phyloP scores from a whole-genome alignment of 2,888 invertebrate genomes.

The Chrysotoxum bicinctum region DNA sequence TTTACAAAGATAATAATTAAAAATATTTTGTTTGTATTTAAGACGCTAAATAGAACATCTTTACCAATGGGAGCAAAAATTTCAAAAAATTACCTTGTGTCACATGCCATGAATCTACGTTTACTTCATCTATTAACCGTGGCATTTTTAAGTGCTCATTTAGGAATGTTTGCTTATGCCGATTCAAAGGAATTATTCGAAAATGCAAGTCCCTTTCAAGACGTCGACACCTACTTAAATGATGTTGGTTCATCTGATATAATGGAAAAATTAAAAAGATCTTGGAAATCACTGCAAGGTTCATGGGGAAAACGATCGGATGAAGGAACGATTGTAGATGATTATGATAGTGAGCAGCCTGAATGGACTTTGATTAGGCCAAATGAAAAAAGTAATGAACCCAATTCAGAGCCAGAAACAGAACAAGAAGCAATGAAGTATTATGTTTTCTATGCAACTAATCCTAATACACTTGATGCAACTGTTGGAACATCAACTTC shows the following conservation, averaged over 20 bases:
- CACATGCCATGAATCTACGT: background rate
- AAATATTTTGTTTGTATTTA: background rate
- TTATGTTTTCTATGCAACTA: conserved; percentile 73
- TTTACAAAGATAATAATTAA: too few relatives aligned
- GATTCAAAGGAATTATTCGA: background rate
- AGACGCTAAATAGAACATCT: background rate
- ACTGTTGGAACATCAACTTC: conserved; percentile 12
- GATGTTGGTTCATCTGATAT: conserved; percentile 33
- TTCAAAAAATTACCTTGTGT: background rate
- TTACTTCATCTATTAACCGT: background rate
- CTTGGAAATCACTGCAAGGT: conserved; percentile 86
- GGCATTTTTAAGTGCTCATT: background rate
- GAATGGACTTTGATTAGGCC: conserved; percentile 71
- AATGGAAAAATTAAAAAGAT: conserved; percentile 81
- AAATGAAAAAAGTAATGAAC: conserved; percentile 13
- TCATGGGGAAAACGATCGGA: conserved; percentile 87
- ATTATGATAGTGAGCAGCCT: conserved; percentile 68
- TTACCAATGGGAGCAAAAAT: background rate
- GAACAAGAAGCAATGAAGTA: conserved; percentile 71
- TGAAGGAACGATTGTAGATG: conserved; percentile 75
- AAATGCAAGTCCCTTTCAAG: background rate
- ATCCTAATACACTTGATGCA: conserved; percentile 60
- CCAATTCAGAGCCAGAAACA: conserved; percentile 54
- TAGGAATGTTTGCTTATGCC: background rate
- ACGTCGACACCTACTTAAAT: background rate